A percentile compares a stretch with the other conserved stretches of the same genome.
phyloP scores from a whole-genome alignment of 2,888 invertebrate genomes.

The Mantis religiosa region DNA sequence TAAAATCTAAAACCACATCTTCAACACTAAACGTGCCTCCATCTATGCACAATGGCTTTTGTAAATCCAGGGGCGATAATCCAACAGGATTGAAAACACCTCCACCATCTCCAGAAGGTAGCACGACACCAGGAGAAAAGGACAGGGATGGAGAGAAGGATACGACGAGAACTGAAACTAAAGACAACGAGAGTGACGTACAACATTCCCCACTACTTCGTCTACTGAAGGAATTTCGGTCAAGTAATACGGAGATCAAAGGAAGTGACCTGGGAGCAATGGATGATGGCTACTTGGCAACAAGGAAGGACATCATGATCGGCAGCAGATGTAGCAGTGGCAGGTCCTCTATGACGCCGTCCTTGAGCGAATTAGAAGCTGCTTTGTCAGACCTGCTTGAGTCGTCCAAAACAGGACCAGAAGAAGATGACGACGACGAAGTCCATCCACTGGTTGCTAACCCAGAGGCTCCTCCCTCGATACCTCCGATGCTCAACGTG shows the following conservation, averaged over 20 bases:
- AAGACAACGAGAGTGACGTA: neutral
- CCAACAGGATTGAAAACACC: conserved; percentile 36
- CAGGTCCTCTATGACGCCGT: conserved; percentile 41
- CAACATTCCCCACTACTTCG: conserved; percentile 12
- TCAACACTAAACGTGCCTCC: neutral
- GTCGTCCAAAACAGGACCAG: conserved; percentile 9
- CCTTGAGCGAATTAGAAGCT: conserved; percentile 41
- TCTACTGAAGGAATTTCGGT: conserved; percentile 17
- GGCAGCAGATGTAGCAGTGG: conserved; percentile 21
- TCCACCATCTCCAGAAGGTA: conserved; percentile 39
- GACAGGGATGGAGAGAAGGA: conserved; percentile 31
- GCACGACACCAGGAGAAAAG: conserved; percentile 30
- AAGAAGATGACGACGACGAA: conserved; percentile 20
- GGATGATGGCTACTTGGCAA: neutral
- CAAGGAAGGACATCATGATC: neutral
- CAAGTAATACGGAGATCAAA: neutral
- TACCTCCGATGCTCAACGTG: neutral
- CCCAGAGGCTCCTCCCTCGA: neutral
- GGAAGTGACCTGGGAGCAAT: neutral
- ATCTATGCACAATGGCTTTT: neutral
- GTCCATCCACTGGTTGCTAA: neutral
- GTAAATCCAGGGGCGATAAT: neutral
- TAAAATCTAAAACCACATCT: neutral
- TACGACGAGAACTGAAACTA: neutral
- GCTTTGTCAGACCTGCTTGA: conserved; percentile 44